phyloP scores from a whole-genome alignment of 1,140 invertebrate species.

The Zophobas atratus region DNA sequence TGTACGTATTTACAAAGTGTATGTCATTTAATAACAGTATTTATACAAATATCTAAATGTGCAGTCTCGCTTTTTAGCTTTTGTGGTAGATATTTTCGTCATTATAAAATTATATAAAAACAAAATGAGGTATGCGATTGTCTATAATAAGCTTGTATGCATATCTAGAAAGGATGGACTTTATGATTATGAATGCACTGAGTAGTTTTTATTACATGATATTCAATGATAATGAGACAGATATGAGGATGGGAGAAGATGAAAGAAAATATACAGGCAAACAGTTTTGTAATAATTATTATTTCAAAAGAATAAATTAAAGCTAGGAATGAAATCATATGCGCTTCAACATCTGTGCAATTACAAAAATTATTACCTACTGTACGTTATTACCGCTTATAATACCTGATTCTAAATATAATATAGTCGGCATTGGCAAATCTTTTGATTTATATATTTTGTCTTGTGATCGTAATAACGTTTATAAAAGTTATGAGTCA shows the following conservation, averaged over 20 bases:
- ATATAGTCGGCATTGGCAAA: too few species aligned
- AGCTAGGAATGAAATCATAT: constrained; percentile 25
- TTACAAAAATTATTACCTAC: not conserved
- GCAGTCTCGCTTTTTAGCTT: constrained; percentile 48
- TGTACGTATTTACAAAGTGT: constrained; percentile 40
- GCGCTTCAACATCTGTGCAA: not conserved
- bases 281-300: constrained; percentile 36
- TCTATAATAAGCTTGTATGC: constrained; percentile 40
- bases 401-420: not conserved
- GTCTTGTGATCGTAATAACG: too few species aligned
- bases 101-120: constrained; percentile 38
- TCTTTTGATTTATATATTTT: too few species aligned
- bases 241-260: constrained; percentile 28
- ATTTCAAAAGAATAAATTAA: constrained; percentile 29
- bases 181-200: not conserved
- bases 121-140: constrained; percentile 46
- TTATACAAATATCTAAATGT: constrained; percentile 51
- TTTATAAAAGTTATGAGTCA: too few species aligned
- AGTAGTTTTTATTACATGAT: too few species aligned
- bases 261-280: constrained; percentile 38
- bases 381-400: not conserved
- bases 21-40: constrained; percentile 42
- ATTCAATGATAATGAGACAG: not conserved
- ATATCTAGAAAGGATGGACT: not conserved
- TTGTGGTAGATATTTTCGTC: constrained; percentile 23